Evolutionary conservation across 2,113 vertebrate species (phyloP).

Genomic region (Ammodytes marinus): DNA sequence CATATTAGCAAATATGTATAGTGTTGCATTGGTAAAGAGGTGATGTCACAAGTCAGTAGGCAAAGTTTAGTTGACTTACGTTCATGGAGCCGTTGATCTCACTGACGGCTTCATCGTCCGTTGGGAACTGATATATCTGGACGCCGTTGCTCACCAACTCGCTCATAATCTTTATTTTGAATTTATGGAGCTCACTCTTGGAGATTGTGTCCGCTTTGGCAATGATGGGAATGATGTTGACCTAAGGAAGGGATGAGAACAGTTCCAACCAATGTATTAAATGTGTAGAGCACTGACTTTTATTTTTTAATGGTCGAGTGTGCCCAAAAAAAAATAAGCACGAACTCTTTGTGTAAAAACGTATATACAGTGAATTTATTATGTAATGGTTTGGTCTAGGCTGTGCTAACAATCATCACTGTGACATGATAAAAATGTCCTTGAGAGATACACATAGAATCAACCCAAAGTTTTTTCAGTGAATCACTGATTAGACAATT

Average conservation of each 20-base stretch:
- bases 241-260: slow-evolving; percentile 77
- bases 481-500: slow-evolving; percentile 23
- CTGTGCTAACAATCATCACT: slow-evolving; percentile 10
- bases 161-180: slow-evolving; percentile 99
- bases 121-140: slow-evolving; percentile 99
- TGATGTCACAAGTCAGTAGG: background rate
- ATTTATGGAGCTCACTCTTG: slow-evolving; percentile 98
- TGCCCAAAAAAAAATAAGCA: background rate
- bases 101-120: slow-evolving; percentile 92
- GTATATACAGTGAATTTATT: background rate
- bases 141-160: slow-evolving; percentile 98
- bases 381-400: background rate
- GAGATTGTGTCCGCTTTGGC: slow-evolving; percentile 99
- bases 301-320: background rate
- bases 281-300: background rate
- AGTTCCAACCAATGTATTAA: background rate
- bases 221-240: slow-evolving; percentile 98
- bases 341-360: background rate
- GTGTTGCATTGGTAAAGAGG: background rate
- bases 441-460: slow-evolving; percentile 7
- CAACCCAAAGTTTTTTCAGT: background rate
- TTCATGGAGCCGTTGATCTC: slow-evolving; percentile 99
- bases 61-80: slow-evolving; percentile 84
- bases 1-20: background rate
- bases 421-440: background rate